A percentile compares a stretch with the other conserved stretches of the same genome.
Evolutionary conservation across 1,140 invertebrate species (phyloP).

Genomic region (Spodoptera frugiperda): DNA sequence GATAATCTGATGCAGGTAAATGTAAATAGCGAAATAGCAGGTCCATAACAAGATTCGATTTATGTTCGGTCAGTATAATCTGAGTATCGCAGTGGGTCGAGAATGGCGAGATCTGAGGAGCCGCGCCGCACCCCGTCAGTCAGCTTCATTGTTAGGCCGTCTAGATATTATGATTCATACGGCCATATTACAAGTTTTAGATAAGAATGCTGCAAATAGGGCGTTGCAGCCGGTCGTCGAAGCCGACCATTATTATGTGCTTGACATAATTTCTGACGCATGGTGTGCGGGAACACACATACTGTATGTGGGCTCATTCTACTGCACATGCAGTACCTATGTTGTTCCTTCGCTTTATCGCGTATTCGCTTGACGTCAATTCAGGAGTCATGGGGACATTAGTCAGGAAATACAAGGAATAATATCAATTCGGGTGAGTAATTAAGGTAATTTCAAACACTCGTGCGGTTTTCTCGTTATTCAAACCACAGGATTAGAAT

Average conservation of each 20-base stretch:
- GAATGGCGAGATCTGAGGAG: constrained; percentile 77
- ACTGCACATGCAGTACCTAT: constrained; percentile 16
- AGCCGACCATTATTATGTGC: constrained; percentile 59
- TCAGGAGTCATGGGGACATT: constrained; percentile 34
- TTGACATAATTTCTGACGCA: constrained; percentile 68
- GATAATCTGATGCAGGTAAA: constrained; percentile 66
- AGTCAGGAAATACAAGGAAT: constrained; percentile 46
- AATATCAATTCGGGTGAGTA: constrained; percentile 32
- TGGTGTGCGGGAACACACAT: constrained; percentile 41
- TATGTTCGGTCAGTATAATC: constrained; percentile 75
- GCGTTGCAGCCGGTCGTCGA: constrained; percentile 70
- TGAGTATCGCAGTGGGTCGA: constrained; percentile 67
- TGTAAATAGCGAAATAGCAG: constrained; percentile 75
- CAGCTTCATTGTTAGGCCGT: constrained; percentile 75
- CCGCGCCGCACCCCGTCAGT: constrained; percentile 80
- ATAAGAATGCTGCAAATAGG: constrained; percentile 81
- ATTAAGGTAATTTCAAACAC: constrained; percentile 42
- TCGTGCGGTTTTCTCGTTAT: constrained; percentile 35
- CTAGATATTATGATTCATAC: constrained; percentile 80
- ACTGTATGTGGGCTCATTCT: constrained; percentile 52
- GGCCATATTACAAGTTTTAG: constrained; percentile 72
- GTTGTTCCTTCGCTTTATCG: constrained; percentile 3
- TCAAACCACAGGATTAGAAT: no score
- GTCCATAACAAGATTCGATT: constrained; percentile 79
- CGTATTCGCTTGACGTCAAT: constrained; percentile 53